Evolutionary conservation across 2,888 invertebrate genomes (phyloP).

Genomic region (Reticulitermes lucifugus): DNA sequence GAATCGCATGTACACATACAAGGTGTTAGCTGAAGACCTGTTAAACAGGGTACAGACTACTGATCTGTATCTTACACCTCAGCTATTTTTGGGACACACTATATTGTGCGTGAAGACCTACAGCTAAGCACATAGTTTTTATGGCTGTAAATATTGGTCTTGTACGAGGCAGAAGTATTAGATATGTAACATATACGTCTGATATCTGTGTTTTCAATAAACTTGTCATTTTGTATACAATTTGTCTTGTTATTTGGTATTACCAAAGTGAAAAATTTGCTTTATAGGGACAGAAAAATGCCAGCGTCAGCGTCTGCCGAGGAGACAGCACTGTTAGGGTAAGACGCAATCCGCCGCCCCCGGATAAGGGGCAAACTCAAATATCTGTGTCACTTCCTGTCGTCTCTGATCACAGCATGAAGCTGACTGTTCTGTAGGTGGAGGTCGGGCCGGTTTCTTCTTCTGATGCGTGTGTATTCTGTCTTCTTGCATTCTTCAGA

Average conservation of each 20-base stretch:
- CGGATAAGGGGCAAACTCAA: not conserved
- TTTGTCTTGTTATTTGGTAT: constrained; percentile 29
- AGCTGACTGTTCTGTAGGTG: not conserved
- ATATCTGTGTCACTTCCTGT: constrained; percentile 37
- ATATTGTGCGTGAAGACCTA: too few species aligned
- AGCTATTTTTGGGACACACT: too few species aligned
- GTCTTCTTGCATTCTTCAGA: constrained; percentile 33
- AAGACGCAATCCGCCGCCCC: constrained; percentile 65
- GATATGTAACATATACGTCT: too few species aligned
- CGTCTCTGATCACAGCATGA: constrained; percentile 46
- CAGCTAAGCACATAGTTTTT: too few species aligned
- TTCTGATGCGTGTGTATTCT: constrained; percentile 20
- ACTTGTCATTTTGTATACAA: not conserved
- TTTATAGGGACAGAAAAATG: constrained; percentile 67
- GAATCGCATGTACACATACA: too few species aligned
- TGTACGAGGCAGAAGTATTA: too few species aligned
- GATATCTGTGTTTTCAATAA: too few species aligned
- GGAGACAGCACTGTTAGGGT: constrained; percentile 90
- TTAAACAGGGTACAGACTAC: too few species aligned
- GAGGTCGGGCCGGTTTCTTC: constrained; percentile 25
- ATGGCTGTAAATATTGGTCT: too few species aligned
- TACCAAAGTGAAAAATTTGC: constrained; percentile 37
- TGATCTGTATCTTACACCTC: too few species aligned
- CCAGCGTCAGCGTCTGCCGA: constrained; percentile 79
- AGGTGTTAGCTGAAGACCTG: too few species aligned